These are phyloP conservation scores for Ellobium chinense DNA, from an alignment of 2,888 invertebrate species.

Conservation along the genomic window DNA sequence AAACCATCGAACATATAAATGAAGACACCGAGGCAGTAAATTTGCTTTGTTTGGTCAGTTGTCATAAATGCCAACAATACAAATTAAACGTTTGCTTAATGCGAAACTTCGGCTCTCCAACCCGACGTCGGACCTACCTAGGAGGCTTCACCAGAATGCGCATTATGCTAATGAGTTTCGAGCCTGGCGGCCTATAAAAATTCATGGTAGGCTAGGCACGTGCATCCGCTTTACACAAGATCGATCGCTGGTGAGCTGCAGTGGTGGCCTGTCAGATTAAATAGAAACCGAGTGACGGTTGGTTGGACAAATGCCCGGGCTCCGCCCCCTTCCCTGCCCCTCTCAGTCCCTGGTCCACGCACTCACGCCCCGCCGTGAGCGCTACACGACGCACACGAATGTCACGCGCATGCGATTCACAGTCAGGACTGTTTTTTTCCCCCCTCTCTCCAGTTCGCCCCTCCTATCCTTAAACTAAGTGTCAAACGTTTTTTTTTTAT, in stretches of 20 bases:
- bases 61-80: no score
- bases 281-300: neutral
- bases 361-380: neutral
- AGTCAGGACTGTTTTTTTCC: neutral
- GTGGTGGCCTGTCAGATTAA: neutral
- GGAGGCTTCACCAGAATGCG: no score
- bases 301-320: neutral
- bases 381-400: neutral
- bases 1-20: no score
- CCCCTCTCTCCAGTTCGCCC: neutral
- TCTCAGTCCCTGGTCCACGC: neutral
- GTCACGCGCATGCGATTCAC: neutral
- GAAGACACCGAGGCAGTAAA: no score
- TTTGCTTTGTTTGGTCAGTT: no score
- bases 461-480: no score
- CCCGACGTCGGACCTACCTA: no score
- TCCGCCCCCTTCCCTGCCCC: neutral
- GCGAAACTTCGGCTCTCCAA: no score
- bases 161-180: neutral
- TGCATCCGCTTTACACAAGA: neutral
- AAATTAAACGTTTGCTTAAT: no score
- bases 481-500: no score
- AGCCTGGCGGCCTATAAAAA: neutral
- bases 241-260: neutral
- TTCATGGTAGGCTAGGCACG: neutral